phyloP scores from a whole-genome alignment of 2,888 invertebrate genomes.

The Phalera bucephala region DNA sequence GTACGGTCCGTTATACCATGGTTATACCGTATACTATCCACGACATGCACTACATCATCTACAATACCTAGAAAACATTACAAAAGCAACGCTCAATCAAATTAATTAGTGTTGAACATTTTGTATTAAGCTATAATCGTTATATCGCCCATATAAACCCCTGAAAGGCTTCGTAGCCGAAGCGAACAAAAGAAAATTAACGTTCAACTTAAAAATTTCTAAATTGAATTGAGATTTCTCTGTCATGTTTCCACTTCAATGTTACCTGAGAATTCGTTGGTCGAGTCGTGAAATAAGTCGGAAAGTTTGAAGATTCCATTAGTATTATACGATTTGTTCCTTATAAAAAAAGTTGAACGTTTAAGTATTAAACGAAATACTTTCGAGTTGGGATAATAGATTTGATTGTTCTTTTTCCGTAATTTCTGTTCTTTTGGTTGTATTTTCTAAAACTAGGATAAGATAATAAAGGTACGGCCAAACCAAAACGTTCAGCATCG shows the following conservation, averaged over 20 bases:
- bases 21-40: too few species aligned
- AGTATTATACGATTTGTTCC: constrained; percentile 15
- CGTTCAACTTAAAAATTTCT: constrained; percentile 7
- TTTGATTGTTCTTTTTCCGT: neutral
- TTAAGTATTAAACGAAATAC: constrained; percentile 2
- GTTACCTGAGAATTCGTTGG: constrained; percentile 6
- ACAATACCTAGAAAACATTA: too few species aligned
- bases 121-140: constrained; percentile 1
- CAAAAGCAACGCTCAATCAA: too few species aligned
- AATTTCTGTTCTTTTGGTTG: too few species aligned
- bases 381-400: neutral
- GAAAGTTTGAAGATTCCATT: constrained; percentile 19
- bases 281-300: constrained; percentile 11
- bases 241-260: constrained; percentile 6
- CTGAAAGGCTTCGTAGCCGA: constrained; percentile 2
- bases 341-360: constrained; percentile 4
- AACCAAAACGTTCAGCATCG: too few species aligned
- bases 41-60: too few species aligned
- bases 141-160: too few species aligned
- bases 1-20: too few species aligned
- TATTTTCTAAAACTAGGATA: too few species aligned
- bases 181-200: constrained; percentile 10
- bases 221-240: constrained; percentile 16
- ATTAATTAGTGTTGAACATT: neutral
- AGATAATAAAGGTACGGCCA: too few species aligned